Evolutionary conservation across 2,797 vertebrate genomes (phyloP).

Genomic region (Avahi laniger): DNA sequence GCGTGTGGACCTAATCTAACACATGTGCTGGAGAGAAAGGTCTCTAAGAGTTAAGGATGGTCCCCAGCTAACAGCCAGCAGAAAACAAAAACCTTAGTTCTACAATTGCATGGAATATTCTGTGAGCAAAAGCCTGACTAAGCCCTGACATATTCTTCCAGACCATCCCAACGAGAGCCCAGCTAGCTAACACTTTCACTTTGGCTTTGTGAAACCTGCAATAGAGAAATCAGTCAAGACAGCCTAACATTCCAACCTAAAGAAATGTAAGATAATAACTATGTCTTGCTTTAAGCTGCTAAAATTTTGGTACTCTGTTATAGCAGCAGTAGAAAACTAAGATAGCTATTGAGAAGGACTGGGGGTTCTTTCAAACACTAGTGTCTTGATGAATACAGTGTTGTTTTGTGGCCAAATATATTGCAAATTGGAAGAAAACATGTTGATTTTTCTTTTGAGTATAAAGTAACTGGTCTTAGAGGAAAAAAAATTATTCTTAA

Average conservation of each 20-base stretch:
- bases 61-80: not conserved
- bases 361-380: not conserved
- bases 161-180: fast-evolving
- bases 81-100: not conserved
- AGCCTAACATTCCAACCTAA: not conserved
- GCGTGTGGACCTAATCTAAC: not conserved
- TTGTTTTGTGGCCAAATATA: not conserved
- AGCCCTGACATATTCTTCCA: not conserved
- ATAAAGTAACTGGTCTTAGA: not conserved
- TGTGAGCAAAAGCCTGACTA: not conserved
- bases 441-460: not conserved
- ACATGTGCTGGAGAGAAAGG: not conserved
- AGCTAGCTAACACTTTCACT: not conserved
- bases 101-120: not conserved
- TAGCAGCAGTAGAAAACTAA: not conserved
- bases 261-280: not conserved
- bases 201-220: not conserved
- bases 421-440: not conserved
- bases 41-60: not conserved
- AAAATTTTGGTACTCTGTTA: not conserved
- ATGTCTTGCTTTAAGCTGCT: not conserved
- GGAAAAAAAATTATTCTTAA: constrained; percentile 38
- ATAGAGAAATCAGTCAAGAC: not conserved
- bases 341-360: not conserved
- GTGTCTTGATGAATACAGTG: not conserved